These are phyloP conservation scores for Dicerorhinus sumatrensis DNA, from an alignment of 2,113 vertebrate species.

Conservation along the genomic window DNA sequence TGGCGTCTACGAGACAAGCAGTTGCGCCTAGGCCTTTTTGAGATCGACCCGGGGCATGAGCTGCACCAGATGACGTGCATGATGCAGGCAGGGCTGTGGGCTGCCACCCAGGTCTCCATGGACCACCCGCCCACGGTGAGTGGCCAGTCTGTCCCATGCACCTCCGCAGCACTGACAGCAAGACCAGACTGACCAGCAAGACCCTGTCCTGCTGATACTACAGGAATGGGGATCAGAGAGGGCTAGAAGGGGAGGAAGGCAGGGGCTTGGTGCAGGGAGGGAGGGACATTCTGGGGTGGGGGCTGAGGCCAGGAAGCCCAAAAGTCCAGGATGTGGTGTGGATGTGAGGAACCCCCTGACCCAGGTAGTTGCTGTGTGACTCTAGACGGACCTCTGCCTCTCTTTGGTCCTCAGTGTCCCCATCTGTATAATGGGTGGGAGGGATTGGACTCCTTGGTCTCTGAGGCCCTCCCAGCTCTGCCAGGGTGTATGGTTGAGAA, in stretches of 20 bases:
- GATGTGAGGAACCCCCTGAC: neutral
- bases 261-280: neutral
- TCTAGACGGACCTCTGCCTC: neutral
- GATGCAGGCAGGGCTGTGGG: conserved; percentile 92
- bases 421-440: neutral
- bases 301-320: neutral
- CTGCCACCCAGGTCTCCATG: conserved; percentile 88
- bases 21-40: conserved; percentile 93
- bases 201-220: neutral
- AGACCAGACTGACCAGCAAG: neutral
- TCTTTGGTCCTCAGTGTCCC: neutral
- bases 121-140: conserved; percentile 87
- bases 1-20: conserved; percentile 89
- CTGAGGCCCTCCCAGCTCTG: neutral
- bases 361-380: neutral
- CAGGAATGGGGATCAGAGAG: neutral
- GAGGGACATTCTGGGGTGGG: neutral
- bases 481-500: neutral
- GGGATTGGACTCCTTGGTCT: neutral
- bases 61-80: conserved; percentile 90
- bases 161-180: neutral
- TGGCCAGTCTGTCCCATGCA: neutral
- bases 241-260: neutral
- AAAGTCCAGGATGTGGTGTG: neutral
- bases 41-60: conserved; percentile 91